Base-by-base conservation (phyloP, 2,797 vertebrate species). In the Morus bassanus region DNA sequence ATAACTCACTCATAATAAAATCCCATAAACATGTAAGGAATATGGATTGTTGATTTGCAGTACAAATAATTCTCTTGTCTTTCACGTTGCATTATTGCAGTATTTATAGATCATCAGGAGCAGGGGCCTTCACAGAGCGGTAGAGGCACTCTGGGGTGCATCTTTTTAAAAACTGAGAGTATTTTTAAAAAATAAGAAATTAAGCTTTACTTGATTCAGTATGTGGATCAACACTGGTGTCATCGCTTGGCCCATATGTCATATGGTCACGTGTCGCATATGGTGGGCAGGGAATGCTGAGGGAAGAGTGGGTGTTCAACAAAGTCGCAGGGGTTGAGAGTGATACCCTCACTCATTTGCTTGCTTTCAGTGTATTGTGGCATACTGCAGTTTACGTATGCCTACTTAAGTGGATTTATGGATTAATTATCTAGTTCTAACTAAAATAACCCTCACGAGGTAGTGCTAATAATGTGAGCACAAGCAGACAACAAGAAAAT, bases 401-500 rank as follows among this genome's bases (percentile, higher is more conserved):
- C 21, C 78, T 88, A 67, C 4, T 72, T 96, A 96, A 96, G 93
- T 94, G 91, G 95, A 88, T 96, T 96, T 77, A 46, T 77, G 93
- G 95, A 93, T 96, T 96, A 94, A 86, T 96, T 94, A 88, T 11
- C 35, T 70, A 83, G 60, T 95, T 96, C 85, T 78, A 88, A 88
- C 93, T 50, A 67, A 95, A 96, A 96, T 96, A 95, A 93, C 79
- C 41, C n/a, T 74, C 60, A 46, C 83, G 63, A 77, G 64, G 76
- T 94, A 82, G 53, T 54, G 57, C 72, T 88, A 25, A 46, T 69
- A 88, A 67, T 35, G 50, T 80, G 72, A 83, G 60, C 2, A 2
- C 39, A 17, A 43, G 70, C 53, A 75, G 69, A 15, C 33, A 39
- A 17, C 9, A 37, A 33, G 75, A n/a, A 82, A 39, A 76, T 19